Base-by-base conservation (phyloP, 2,888 invertebrate species). In the Pedicia rivosa region DNA sequence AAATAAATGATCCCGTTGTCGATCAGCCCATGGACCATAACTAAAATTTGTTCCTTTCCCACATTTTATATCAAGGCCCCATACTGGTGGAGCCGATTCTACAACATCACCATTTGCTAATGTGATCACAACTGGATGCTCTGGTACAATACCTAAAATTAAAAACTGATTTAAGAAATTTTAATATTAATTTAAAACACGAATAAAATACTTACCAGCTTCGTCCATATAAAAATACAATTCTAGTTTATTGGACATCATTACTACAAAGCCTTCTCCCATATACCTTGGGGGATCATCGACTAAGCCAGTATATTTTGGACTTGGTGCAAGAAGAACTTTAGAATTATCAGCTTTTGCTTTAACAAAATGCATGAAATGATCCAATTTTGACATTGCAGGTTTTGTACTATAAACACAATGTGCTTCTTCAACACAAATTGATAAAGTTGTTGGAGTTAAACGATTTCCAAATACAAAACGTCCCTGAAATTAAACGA, bases 11-110 rank as follows among this genome's bases (percentile, higher is more conserved):
- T 94, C 94, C 44, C 97, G 72, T 57, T 98, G 97, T 35, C 94
- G 71, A 56, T 98, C 97, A 3, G 95, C 97, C 97, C 97, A 98
- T 1, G 97, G 97, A 0, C 97, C 97, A 54, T 97, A 98, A 59
- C 92, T 94, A 50, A 98, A 87, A 54, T 92, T 88, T 0, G 72
- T 61, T 44, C 88, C 92, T 62, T 91, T 92, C 1, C 91, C 86
- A 55, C 91, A 88, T 58, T 91, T 92, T 37, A 94, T 82, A 56
- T 92, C 94, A 10, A 94, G 78, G 5, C 92, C 92, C 87, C 91
- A 90, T 47, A 90, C 86, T 0, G 94, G 94, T 8, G 90, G 88
- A 38, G 88, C 84, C 4, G 87, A 84, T 55, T 88, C 87, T 1
- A 91, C 84, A 40, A 88, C 77, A 56, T 94, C 92, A 2, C 92